Evolutionary conservation across 2,113 vertebrate species (phyloP), one percentile per base, ranked within the genome.

Genomic region (Pristiophorus japonicus): DNA sequence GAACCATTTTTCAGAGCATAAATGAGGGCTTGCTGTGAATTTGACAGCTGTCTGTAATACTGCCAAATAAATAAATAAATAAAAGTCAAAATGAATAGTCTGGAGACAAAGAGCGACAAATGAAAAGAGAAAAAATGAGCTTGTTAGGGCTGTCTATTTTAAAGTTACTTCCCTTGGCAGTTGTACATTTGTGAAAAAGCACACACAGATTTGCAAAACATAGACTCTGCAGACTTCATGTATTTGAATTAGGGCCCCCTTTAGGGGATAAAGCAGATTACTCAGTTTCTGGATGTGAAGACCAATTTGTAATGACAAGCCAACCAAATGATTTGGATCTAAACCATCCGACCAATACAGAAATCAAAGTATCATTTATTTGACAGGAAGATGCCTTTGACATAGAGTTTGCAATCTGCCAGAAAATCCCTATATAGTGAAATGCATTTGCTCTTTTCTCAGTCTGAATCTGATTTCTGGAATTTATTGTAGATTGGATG

Each of bases 251-350:
- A 70, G 66, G 30, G 42, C 10, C 45, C 65, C 65, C 93, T 94
- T 70, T 47, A 51, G 93, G 66, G 65, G 38, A 94, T 94, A 70
- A 94, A 94, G 65, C 92, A 94, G 92, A 94, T 94, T 94, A 94
- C 45, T 47, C 66, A 73, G 93, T 94, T 70, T 70, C 92, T 94
- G 65, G 92, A 94, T 47, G 92, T 94, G 93, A 94, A 94, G 24
- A 70, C 65, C 93, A 94, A 94, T 94, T 94, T 94, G 93, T 94
- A 94, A 94, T 51, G 93, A 94, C 66, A 94, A 47, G 65, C 93
- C 93, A 67, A 51, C 65, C 93, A 94, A 94, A 67, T 70, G 93
- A 70, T 94, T 70, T 45, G 12, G 51, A 45, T 42, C 63, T 47
- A 94, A 94, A 94, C 45, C 93, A 94, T 94, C 93, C 70, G 38